Evolutionary conservation across 2,797 vertebrate species (phyloP).

Genomic region (Acanthiza pusilla): DNA sequence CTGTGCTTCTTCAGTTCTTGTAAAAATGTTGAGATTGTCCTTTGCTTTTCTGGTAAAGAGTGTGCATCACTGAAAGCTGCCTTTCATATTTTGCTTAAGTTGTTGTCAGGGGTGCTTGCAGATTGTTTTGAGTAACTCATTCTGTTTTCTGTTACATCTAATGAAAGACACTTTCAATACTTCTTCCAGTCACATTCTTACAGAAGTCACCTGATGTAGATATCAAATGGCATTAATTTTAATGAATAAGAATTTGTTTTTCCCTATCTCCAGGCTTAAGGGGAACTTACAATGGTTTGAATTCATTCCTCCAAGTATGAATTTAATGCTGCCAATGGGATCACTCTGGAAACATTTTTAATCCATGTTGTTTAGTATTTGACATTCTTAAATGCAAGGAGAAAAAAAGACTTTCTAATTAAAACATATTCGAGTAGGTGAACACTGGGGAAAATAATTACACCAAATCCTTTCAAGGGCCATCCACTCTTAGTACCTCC

Average conservation of each 20-base stretch:
- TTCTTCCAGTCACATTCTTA: neutral
- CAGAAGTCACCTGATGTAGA: neutral
- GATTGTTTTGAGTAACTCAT: neutral
- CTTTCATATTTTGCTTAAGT: neutral
- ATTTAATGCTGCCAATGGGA: neutral
- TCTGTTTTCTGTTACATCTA: neutral
- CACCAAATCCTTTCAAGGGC: neutral
- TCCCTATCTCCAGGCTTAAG: neutral
- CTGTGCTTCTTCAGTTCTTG: neutral
- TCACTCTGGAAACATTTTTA: neutral
- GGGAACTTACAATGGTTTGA: neutral
- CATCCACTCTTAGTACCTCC: neutral
- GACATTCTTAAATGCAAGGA: neutral
- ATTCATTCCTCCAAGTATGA: neutral
- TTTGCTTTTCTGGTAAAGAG: neutral
- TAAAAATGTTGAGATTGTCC: neutral
- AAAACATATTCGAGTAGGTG: neutral
- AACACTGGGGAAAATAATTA: neutral
- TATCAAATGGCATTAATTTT: conserved; percentile 9
- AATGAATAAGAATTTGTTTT: conserved; percentile 16
- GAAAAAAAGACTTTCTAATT: neutral
- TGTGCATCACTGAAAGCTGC: neutral
- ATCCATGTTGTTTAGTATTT: neutral
- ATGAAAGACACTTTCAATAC: neutral
- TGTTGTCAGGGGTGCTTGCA: neutral